phyloP scores from a whole-genome alignment of 2,113 vertebrate species.

The Myiagra hebetior region DNA sequence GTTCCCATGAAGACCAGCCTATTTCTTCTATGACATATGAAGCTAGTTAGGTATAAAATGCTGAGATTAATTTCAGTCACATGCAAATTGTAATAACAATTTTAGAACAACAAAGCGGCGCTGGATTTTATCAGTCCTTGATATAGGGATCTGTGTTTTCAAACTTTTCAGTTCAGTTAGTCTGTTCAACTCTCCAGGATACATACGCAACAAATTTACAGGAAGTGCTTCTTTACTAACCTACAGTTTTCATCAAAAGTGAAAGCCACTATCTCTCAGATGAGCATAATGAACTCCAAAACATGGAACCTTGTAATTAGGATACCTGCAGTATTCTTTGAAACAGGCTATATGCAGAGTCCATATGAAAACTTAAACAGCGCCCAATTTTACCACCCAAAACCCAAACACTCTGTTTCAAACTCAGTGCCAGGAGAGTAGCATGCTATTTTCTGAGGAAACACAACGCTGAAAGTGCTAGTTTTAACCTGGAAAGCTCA shows the following conservation, averaged over 20 bases:
- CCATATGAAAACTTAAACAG: neutral
- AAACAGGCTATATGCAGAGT: neutral
- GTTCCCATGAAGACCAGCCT: neutral
- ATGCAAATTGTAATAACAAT: neutral
- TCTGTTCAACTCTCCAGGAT: neutral
- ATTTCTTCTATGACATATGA: neutral
- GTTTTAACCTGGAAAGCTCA: neutral
- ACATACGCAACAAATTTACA: neutral
- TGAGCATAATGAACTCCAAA: neutral
- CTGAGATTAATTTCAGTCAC: neutral
- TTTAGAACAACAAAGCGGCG: neutral
- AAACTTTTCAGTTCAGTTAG: neutral
- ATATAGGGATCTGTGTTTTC: neutral
- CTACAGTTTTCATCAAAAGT: neutral
- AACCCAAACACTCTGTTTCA: neutral
- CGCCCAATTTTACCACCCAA: neutral
- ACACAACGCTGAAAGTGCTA: neutral
- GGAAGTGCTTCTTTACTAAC: neutral
- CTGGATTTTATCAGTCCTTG: neutral
- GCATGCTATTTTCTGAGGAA: neutral
- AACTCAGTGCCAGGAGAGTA: neutral
- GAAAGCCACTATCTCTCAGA: neutral
- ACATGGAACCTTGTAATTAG: neutral
- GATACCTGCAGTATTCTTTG: neutral
- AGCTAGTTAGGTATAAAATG: neutral